These are phyloP conservation scores for Athene cunicularia DNA, from an alignment of 2,113 vertebrate species.

Conservation along the genomic window DNA sequence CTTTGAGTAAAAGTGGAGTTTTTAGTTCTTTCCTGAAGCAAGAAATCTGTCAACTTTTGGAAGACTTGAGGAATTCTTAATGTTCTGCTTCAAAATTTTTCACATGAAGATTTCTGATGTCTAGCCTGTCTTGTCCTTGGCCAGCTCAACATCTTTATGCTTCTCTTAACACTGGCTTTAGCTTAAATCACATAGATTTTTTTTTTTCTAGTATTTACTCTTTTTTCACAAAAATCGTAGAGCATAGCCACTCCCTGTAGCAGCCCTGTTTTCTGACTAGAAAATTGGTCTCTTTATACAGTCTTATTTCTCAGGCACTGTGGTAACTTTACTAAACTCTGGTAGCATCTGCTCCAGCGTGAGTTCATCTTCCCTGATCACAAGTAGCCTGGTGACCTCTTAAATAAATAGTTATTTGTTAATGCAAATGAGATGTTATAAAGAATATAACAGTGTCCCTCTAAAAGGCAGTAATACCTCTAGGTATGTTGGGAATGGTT, in stretches of 20 bases:
- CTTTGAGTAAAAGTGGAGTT: neutral
- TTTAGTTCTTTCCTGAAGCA: neutral
- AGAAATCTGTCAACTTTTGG: neutral
- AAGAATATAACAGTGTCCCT: neutral
- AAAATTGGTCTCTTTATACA: neutral
- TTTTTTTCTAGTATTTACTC: neutral
- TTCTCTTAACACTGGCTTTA: neutral
- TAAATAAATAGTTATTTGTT: neutral
- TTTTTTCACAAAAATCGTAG: neutral
- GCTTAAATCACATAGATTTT: neutral
- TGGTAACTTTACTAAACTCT: neutral
- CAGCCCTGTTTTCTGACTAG: neutral
- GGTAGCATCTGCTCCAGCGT: neutral
- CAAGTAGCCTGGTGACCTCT: neutral
- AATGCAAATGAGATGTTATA: neutral
- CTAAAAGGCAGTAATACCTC: neutral
- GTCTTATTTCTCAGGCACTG: neutral
- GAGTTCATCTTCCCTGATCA: neutral
- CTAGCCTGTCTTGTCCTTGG: neutral
- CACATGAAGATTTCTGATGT: neutral
- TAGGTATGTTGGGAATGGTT: neutral
- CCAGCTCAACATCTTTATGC: neutral
- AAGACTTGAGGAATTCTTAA: neutral
- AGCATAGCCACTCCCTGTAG: neutral
- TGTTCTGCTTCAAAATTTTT: neutral